Evolutionary conservation across 2,888 invertebrate species (phyloP), one percentile per base, ranked within the genome.

Genomic region (Phengaris arion): DNA sequence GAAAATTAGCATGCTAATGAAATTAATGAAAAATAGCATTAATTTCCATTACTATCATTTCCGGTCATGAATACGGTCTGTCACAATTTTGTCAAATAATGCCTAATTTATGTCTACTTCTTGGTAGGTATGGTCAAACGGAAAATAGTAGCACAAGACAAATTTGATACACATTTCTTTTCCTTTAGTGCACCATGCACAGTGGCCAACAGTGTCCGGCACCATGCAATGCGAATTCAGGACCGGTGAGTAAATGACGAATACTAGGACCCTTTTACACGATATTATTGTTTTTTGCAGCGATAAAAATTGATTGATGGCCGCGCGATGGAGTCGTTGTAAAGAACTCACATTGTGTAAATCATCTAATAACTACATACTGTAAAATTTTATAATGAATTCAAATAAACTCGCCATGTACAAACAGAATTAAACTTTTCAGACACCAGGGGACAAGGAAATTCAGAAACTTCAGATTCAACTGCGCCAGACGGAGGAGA

Each of bases 401-500:
- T 64, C 15, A n/a, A 64, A 51, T 22, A 15, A 13, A 6, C 59
- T 64, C 5, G 54, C 72, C 48, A 35, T 15, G 48, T 22, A 7
- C 59, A 46, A 59, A 52, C 51, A 22, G 12, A 48, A 15, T 59
- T 64, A 46, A 64, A 64, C 64, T 74, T 64, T 69, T 74, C 68
- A 93, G 90, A 92, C 91, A 9, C 92, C 92, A 0, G 90, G 92
- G 0, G 95, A 95, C 79, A 94, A 89, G 79, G 95, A 95, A 86
- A 89, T 95, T 5, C 89, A 93, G 48, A 95, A 94, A 83, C 84
- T 96, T 10, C 90, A 94, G 35, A 94, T 95, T 77, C 95, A 95
- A 82, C 94, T 96, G 76, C 90, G 90, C 10, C 93, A 95, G 77
- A 94, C 95, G 0, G 95, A 96, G 85, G 95, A 96, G 80, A 95